Percentiles rank a stretch among this genome's conserved stretches.
These are phyloP conservation scores for Heterotis niloticus DNA, from an alignment of 2,113 vertebrate species.

Conservation along the genomic window DNA sequence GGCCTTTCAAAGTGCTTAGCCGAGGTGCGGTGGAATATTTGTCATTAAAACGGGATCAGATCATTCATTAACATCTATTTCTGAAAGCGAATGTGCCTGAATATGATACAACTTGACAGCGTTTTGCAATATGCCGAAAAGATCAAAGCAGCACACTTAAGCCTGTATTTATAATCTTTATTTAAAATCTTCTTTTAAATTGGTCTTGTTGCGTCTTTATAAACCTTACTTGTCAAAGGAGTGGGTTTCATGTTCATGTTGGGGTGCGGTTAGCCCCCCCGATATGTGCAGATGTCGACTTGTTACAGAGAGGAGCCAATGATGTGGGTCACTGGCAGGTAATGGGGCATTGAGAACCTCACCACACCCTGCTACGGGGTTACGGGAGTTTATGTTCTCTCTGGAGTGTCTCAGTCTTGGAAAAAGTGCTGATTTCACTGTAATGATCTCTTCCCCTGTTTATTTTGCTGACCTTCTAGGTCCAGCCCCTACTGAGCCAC, in stretches of 20 bases:
- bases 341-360: conserved; percentile 1
- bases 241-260: background rate
- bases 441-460: background rate
- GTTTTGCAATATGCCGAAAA: background rate
- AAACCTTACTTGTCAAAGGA: background rate
- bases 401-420: background rate
- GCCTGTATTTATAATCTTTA: background rate
- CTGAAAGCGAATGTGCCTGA: background rate
- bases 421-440: background rate
- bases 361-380: background rate
- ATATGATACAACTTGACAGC: background rate
- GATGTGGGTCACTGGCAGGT: conserved; percentile 17
- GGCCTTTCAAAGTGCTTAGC: background rate
- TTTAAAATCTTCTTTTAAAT: conserved; percentile 20
- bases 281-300: background rate
- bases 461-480: conserved; percentile 29
- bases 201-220: background rate
- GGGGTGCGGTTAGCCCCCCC: background rate
- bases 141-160: background rate
- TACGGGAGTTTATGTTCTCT: background rate
- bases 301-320: conserved; percentile 15
- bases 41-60: conserved; percentile 1
- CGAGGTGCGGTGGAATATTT: background rate
- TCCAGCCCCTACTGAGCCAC: conserved; percentile 43
- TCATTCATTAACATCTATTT: background rate